A percentile compares a stretch with the other conserved stretches of the same genome.
Evolutionary conservation across 2,888 invertebrate genomes (phyloP).

Genomic region (Himalopsyche kuldschensis): DNA sequence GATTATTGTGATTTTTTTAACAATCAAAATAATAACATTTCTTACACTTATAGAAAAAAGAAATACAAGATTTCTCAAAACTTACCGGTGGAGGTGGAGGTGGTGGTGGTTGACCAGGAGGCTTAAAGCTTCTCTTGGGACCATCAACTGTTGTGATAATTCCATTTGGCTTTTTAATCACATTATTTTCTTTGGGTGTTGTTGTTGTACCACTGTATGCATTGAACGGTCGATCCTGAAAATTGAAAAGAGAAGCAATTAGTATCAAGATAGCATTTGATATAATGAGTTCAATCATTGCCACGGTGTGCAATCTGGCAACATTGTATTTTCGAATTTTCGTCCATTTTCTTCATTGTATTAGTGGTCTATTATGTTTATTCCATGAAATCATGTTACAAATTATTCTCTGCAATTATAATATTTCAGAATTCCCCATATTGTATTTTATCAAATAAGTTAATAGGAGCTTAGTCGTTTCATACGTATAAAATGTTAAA

Average conservation of each 20-base stretch:
- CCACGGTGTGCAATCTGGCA: too few species aligned
- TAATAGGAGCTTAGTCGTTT: too few species aligned
- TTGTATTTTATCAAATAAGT: too few species aligned
- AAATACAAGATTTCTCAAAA: neutral
- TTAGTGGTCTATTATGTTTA: too few species aligned
- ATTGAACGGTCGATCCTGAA: conserved; percentile 45
- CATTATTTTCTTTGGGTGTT: conserved; percentile 41
- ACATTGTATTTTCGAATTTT: too few species aligned
- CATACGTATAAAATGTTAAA: too few species aligned
- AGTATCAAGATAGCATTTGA: neutral
- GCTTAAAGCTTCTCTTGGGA: conserved; percentile 44
- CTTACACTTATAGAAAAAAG: neutral
- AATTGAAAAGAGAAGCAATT: conserved; percentile 7
- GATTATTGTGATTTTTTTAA: too few species aligned
- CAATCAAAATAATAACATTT: neutral
- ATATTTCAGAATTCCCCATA: too few species aligned
- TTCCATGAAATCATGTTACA: too few species aligned
- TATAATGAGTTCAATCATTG: neutral
- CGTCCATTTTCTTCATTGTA: too few species aligned
- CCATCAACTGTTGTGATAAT: conserved; percentile 48
- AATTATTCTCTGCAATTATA: too few species aligned
- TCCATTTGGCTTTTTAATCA: conserved; percentile 51
- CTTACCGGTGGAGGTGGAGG: conserved; percentile 35
- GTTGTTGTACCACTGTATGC: conserved; percentile 34
- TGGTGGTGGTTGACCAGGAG: conserved; percentile 37